Base-by-base conservation (phyloP, 2,113 vertebrate genomes). In the Dipodomys merriami region DNA sequence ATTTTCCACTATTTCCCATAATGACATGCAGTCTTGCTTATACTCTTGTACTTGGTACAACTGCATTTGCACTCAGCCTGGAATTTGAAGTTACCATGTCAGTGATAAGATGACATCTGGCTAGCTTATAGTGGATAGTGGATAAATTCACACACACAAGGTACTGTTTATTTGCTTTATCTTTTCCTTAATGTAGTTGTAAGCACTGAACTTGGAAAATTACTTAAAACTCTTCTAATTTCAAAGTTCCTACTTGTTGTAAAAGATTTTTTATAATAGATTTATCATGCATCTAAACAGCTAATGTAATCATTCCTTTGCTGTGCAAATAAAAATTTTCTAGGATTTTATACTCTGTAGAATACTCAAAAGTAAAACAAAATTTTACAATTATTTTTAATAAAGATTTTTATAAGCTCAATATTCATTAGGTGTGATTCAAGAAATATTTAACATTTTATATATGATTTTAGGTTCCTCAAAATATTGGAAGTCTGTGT, bases 1-100 rank as follows among this genome's bases (percentile, higher is more conserved):
- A 97, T 96, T 98, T 98, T 98, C 97, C 98, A 96, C 96, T 96
- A 96, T 97, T 98, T 97, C 95, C 86, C 96, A 97, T 97, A 97
- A 97, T 97, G 97, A 97, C 93, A 92, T 88, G 97, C 93, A 96
- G 97, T 90, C 96, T 82, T 94, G 90, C 95, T 97, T 96, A 69
- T 91, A 39, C 77, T 96, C 82, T 92, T 97, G 90, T 94, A 84
- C 96, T 97, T 83, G 69, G 82, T 93, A 94, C 95, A 96, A 39
- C 83, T 91, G 95, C 93, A 98, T 93, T 97, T 96, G 96, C 91
- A 25, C 97, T 98, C 97, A 95, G 97, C 97, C 94, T 97, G 96
- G 98, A 98, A 97, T 97, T 96, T 98, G 97, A 97, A 97, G 96
- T 96, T 91, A 5, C 88, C 96, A 72, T 62, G 3, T 96, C 71